Conservation (phyloP, 2,888 invertebrate genomes). For the Brachypalpus laphriformis region DNA sequence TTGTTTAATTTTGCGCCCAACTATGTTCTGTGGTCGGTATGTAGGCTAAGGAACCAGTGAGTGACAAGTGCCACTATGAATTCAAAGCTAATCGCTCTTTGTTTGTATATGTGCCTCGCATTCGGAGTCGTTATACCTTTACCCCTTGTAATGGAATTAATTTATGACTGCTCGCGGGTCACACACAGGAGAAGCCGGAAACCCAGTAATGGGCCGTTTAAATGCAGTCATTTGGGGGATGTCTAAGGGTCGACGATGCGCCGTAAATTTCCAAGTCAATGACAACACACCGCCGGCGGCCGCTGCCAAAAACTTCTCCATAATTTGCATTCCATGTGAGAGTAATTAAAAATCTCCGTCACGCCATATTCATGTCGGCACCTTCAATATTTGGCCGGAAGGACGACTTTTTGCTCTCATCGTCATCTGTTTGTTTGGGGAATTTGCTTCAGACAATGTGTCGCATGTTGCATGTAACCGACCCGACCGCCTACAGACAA, state of each 20-base stretch:
- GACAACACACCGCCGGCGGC: neutral
- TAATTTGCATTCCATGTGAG: slow-evolving; percentile 60
- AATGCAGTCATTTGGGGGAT: slow-evolving; percentile 60
- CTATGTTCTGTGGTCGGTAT: slow-evolving; percentile 22
- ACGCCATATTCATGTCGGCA: slow-evolving; percentile 71
- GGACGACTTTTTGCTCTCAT: slow-evolving; percentile 5
- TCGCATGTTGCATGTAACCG: slow-evolving; percentile 35
- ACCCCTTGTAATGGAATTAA: slow-evolving; percentile 63
- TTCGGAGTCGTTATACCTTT: slow-evolving; percentile 12
- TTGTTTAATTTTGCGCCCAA: slow-evolving; percentile 13
- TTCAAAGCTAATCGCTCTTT: slow-evolving; percentile 37
- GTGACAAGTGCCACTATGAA: slow-evolving; percentile 44
- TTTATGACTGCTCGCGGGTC: slow-evolving; percentile 58
- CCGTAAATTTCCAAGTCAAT: slow-evolving; percentile 58
- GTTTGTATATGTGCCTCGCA: neutral
- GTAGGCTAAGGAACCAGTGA: slow-evolving; percentile 39
- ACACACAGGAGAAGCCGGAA: slow-evolving; percentile 55
- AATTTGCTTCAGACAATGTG: slow-evolving; percentile 9
- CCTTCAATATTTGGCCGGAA: slow-evolving; percentile 56
- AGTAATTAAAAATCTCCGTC: slow-evolving; percentile 72
- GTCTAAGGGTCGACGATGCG: slow-evolving; percentile 19
- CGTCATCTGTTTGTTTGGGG: slow-evolving; percentile 27
- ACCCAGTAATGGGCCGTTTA: slow-evolving; percentile 58
- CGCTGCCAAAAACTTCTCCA: neutral
- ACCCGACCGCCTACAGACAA: slow-evolving; percentile 19